Percentiles rank a stretch among this genome's conserved stretches.
Evolutionary conservation across 2,888 invertebrate genomes (phyloP).

Genomic region (Xylota segnis): DNA sequence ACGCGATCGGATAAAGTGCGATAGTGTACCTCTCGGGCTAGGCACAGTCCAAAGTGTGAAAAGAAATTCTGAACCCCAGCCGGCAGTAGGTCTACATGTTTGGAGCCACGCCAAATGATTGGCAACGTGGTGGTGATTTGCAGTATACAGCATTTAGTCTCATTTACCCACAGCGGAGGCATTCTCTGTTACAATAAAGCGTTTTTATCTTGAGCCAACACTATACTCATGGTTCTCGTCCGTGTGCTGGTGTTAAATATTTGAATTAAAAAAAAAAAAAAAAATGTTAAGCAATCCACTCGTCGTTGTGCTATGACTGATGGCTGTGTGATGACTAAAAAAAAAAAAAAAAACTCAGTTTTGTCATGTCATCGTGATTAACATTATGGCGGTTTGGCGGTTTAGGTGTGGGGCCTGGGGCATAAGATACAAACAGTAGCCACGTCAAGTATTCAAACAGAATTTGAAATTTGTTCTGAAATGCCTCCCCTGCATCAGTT

Average conservation of each 20-base stretch:
- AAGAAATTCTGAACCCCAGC: background rate
- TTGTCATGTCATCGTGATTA: conserved; percentile 57
- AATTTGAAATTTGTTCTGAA: no score
- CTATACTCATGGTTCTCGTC: background rate
- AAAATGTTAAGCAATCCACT: conserved; percentile 17
- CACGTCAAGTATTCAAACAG: background rate
- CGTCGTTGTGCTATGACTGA: conserved; percentile 19
- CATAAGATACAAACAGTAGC: conserved; percentile 21
- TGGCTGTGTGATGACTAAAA: conserved; percentile 30
- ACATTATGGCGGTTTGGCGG: background rate
- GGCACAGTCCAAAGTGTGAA: conserved; percentile 13
- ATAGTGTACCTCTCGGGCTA: background rate
- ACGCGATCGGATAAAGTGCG: background rate
- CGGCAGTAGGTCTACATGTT: conserved; percentile 37
- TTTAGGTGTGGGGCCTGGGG: conserved; percentile 22
- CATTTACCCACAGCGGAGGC: background rate
- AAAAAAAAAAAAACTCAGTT: conserved; percentile 18
- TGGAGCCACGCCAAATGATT: conserved; percentile 53
- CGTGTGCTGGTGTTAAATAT: conserved; percentile 22
- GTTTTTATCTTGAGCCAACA: conserved; percentile 32
- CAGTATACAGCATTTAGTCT: background rate
- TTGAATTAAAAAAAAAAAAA: conserved; percentile 4
- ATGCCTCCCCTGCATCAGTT: no score
- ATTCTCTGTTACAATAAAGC: conserved; percentile 18
- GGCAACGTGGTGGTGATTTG: conserved; percentile 26